Conservation (phyloP, 2,888 invertebrate genomes). For the Parascotia fuliginaria region DNA sequence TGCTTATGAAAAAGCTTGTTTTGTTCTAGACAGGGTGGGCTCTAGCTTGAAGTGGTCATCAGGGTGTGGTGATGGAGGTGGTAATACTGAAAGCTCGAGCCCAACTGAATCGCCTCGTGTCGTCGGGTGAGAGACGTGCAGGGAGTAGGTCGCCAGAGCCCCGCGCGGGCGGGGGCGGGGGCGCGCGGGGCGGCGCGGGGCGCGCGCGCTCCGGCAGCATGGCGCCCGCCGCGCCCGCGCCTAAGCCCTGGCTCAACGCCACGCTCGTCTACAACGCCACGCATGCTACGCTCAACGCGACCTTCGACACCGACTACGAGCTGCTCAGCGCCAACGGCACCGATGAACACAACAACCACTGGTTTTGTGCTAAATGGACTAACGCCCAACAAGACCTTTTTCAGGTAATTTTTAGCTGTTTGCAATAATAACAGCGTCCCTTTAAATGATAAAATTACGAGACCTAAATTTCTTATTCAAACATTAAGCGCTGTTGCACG, state of each 20-base stretch:
- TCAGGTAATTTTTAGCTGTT: conserved; percentile 82
- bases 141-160: conserved; percentile 51
- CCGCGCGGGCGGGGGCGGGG: conserved; percentile 47
- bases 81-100: conserved; percentile 87
- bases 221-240: conserved; percentile 79
- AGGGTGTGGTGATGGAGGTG: conserved; percentile 85
- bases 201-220: conserved; percentile 69
- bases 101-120: conserved; percentile 87
- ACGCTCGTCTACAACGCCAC: conserved; percentile 84
- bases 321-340: conserved; percentile 77
- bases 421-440: too few species aligned
- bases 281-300: conserved; percentile 82
- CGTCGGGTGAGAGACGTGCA: conserved; percentile 64
- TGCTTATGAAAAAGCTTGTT: not conserved
- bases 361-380: conserved; percentile 91
- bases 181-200: conserved; percentile 61
- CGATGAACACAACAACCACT: conserved; percentile 77
- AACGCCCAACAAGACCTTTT: conserved; percentile 93
- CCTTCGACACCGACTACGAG: conserved; percentile 82
- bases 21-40: conserved; percentile 54
- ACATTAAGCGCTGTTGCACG: too few species aligned
- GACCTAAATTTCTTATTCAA: too few species aligned
- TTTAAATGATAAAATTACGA: too few species aligned
- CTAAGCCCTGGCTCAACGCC: conserved; percentile 84
- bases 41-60: conserved; percentile 57